Evolutionary conservation across 2,888 invertebrate genomes (phyloP), one percentile per base, ranked within the genome.

Genomic region (Nyleta sp.): DNA sequence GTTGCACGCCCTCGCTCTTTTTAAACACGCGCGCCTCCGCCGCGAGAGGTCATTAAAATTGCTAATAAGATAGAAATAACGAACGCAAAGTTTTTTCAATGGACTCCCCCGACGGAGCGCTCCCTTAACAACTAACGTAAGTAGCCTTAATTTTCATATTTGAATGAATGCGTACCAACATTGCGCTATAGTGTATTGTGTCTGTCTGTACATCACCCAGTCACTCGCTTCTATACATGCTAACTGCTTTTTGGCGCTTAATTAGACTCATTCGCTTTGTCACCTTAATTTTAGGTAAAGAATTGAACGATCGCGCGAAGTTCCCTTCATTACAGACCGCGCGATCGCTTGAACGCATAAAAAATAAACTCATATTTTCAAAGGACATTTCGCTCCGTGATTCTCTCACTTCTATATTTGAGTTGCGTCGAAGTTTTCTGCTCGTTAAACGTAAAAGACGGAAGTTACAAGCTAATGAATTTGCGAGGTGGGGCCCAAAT

Each of bases 111-210:
- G 44, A 42, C 17, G 11, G 33, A 35, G 31, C 35, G 20, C 11
- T 38, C 10, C 44, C 67, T 60, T 68, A 68, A 50, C 22, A 68
- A 46, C 68, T 75, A 68, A 13, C 7, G 28, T 60, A 62, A 68
- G 53, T 68, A 62, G 53, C 55, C 33, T 38, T 68, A 31, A 38
- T 62, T 35, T 75, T 33, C 55, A 68, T 68, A 68, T 60, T 80
- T 80, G 84, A 86, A 81, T 86, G 84, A 83, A 85, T 87, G 86
- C 86, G 83, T 85, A 86, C 85, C 86, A 87, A 86, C 84, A 84
- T 87, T 85, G 85, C 87, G 84, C 55, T 83, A 82, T 83, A 84
- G 80, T 48, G 35, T 85, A 80, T 85, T 40, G 55, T 76, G 22
- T 77, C 60, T 65, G 46, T 50, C 82, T 81, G 76, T 81, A 81